Evolutionary conservation across 2,797 vertebrate species (phyloP).

Genomic region (Centropyge bicolor): DNA sequence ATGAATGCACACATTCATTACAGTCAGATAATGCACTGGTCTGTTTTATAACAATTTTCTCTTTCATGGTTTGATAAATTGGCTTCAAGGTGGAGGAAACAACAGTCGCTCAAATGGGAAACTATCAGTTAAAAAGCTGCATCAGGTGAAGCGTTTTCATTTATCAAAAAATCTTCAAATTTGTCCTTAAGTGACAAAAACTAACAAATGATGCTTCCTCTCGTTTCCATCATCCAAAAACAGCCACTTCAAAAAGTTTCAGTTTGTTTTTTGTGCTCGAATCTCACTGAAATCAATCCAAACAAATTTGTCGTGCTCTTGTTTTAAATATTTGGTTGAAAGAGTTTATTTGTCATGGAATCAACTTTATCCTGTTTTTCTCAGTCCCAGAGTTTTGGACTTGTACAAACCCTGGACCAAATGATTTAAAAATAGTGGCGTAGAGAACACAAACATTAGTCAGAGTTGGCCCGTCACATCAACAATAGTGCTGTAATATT

Average conservation of each 20-base stretch:
- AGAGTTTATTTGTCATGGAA: conserved; percentile 24
- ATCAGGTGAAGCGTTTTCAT: neutral
- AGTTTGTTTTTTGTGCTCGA: conserved; percentile 30
- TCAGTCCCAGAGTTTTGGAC: too few relatives aligned
- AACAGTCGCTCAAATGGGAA: conserved; percentile 24
- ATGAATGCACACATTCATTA: conserved; percentile 71
- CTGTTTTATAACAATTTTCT: conserved; percentile 57
- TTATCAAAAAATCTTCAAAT: neutral
- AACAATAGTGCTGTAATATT: conserved; percentile 68
- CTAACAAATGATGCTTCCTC: neutral
- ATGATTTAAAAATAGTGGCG: conserved; percentile 51
- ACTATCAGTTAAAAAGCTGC: neutral
- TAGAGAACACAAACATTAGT: conserved; percentile 62
- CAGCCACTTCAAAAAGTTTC: neutral
- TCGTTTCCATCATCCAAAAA: neutral
- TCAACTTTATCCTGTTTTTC: neutral
- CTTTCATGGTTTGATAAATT: conserved; percentile 43
- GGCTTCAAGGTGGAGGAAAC: conserved; percentile 23
- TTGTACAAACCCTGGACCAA: neutral
- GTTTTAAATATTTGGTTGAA: conserved; percentile 1
- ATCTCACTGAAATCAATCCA: conserved; percentile 11
- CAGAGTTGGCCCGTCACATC: conserved; percentile 48
- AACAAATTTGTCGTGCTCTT: neutral
- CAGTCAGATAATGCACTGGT: conserved; percentile 49
- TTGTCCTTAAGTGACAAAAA: neutral